A percentile compares a stretch with the other conserved stretches of the same genome.
phyloP scores from a whole-genome alignment of 2,888 invertebrate species.

The Parascotia fuliginaria region DNA sequence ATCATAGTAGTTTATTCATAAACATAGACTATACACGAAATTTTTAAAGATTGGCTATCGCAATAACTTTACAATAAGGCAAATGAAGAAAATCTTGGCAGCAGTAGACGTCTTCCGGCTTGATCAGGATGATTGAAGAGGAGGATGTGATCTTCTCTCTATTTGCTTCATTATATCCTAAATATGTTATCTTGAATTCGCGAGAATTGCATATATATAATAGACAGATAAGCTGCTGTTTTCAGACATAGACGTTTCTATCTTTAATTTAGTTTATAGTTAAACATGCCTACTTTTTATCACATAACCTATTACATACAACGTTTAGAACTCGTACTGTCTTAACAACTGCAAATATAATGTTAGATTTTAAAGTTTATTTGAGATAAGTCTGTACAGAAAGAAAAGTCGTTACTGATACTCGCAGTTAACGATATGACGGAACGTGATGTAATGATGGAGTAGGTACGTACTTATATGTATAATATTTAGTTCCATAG shows the following conservation, averaged over 20 bases:
- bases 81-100: too few species aligned
- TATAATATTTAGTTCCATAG: slow-evolving; percentile 16
- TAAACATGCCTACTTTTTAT: neutral
- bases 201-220: neutral
- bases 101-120: too few species aligned
- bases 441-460: slow-evolving; percentile 31
- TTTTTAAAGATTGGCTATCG: too few species aligned
- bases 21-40: too few species aligned
- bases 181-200: too few species aligned
- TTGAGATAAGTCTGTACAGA: slow-evolving; percentile 9
- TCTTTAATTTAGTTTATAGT: neutral
- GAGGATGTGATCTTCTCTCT: too few species aligned
- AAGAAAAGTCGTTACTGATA: slow-evolving; percentile 30
- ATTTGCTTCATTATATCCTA: too few species aligned
- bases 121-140: too few species aligned
- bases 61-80: too few species aligned
- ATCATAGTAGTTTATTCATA: too few species aligned
- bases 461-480: too few species aligned
- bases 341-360: neutral
- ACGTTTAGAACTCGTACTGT: neutral
- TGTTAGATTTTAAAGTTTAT: neutral
- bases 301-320: too few species aligned
- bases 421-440: slow-evolving; percentile 29
- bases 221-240: neutral
- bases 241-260: neutral